Evolutionary conservation across 2,113 vertebrate species (phyloP), one percentile per base, ranked within the genome.

Genomic region (Xyrauchen texanus): DNA sequence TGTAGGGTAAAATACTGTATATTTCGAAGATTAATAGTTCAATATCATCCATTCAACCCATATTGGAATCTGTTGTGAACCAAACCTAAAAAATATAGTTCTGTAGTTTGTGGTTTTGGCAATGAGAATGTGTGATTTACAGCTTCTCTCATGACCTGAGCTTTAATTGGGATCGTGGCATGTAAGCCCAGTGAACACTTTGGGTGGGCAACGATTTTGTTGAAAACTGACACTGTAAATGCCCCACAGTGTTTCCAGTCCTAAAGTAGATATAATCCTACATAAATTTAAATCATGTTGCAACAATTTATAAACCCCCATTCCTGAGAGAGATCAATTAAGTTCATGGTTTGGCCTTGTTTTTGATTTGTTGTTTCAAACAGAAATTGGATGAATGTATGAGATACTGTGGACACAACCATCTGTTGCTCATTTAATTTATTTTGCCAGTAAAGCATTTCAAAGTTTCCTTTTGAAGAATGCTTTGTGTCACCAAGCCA

Each of bases 191-290:
- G 77, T 90, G 88, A 91, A 90, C 89, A 86, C 78, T 89, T 89
- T 91, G 91, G 88, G 91, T 92, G 91, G 91, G 88, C 90, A 70
- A 66, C 81, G 61, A 55, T 85, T 84, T 84, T 74, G 76, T 77
- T 60, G 65, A 73, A 78, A 80, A 3, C 49, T 84, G 84, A 88
- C 84, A 80, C 47, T 55, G 70, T 81, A 81, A 82, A 71, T 83
- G 21, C 82, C 82, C 79, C 70, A 16, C 75, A 80, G 74, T 55
- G 68, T 8, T 34, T 34, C 21, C 21, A 49, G n/a, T 83, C 82
- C 86, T 87, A 81, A 83, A 85, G 88, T 86, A 88, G 86, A 91
- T 85, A 87, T 91, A 92, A 92, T 92, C 90, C 88, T 58, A 55
- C 81, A 78, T 90, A 88, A 89, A 90, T 86, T 88, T 85, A 91